phyloP scores from a whole-genome alignment of 2,888 invertebrate genomes.

The Taphrorychus bicolor region DNA sequence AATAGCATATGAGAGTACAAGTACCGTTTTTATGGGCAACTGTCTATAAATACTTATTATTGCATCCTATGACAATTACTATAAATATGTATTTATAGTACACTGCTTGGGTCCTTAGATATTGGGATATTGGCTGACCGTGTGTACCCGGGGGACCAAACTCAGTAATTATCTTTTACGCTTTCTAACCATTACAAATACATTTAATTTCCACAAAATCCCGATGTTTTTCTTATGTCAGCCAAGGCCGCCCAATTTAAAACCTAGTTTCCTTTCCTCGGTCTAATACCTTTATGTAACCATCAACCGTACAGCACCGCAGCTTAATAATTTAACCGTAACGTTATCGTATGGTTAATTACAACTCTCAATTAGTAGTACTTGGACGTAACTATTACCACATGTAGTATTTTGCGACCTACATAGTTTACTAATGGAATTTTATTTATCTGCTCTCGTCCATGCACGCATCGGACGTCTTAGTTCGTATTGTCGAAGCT shows the following conservation, averaged over 20 bases:
- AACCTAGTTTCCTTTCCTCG: not conserved
- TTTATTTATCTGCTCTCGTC: not conserved
- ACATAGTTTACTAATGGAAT: not conserved
- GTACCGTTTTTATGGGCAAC: no score
- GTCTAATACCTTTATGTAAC: constrained; percentile 8
- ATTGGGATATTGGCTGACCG: no score
- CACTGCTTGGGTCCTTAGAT: no score
- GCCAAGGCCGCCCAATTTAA: not conserved
- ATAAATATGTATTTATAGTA: no score
- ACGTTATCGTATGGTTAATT: constrained; percentile 10
- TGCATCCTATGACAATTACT: no score
- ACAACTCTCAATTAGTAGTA: constrained; percentile 12
- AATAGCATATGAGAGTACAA: no score
- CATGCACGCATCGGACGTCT: no score
- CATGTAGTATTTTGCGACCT: constrained; percentile 9
- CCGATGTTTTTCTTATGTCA: no score
- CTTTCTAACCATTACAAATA: not conserved
- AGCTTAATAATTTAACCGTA: not conserved
- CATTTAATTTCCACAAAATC: not conserved
- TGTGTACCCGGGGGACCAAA: not conserved
- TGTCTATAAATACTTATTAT: no score
- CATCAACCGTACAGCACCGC: not conserved
- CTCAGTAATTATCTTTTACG: no score
- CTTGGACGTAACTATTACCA: constrained; percentile 14
- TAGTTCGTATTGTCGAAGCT: no score